These are phyloP conservation scores for Oreotrochilus melanogaster DNA, from an alignment of 2,113 vertebrate species.

Conservation along the genomic window DNA sequence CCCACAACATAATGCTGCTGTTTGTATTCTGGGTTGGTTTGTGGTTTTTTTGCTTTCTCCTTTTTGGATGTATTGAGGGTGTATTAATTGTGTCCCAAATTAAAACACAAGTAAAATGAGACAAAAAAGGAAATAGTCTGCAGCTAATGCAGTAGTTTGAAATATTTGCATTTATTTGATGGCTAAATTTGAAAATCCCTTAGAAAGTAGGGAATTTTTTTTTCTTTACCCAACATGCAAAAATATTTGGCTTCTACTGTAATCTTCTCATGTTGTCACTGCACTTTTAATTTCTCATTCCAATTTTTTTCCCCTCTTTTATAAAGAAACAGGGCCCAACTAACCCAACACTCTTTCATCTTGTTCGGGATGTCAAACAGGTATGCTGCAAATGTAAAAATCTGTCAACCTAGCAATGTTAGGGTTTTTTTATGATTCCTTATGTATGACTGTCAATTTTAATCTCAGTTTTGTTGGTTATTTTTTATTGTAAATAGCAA, in stretches of 20 bases:
- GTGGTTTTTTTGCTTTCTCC: not conserved
- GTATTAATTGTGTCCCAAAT: not conserved
- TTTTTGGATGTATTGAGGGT: not conserved
- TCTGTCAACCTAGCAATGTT: not conserved
- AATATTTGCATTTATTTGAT: slow-evolving; percentile 1
- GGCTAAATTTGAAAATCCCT: not conserved
- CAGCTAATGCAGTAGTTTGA: not conserved
- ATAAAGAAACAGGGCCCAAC: slow-evolving; percentile 94
- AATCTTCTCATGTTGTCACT: not conserved
- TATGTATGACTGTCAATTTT: not conserved
- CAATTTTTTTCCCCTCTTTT: not conserved
- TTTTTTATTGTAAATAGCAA: not conserved
- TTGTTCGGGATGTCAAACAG: slow-evolving; percentile 97
- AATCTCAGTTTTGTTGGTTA: not conserved
- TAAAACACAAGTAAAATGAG: not conserved
- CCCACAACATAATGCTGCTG: not conserved
- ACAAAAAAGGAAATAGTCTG: not conserved
- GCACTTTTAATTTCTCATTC: not conserved
- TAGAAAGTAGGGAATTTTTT: not conserved
- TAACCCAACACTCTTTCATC: slow-evolving; percentile 94
- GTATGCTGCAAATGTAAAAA: slow-evolving; percentile 68
- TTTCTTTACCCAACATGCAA: not conserved
- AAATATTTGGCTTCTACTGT: not conserved
- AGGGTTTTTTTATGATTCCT: not conserved
- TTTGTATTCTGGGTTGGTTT: not conserved